phyloP scores from a whole-genome alignment of 2,888 invertebrate genomes.

The Plebejus anna region DNA sequence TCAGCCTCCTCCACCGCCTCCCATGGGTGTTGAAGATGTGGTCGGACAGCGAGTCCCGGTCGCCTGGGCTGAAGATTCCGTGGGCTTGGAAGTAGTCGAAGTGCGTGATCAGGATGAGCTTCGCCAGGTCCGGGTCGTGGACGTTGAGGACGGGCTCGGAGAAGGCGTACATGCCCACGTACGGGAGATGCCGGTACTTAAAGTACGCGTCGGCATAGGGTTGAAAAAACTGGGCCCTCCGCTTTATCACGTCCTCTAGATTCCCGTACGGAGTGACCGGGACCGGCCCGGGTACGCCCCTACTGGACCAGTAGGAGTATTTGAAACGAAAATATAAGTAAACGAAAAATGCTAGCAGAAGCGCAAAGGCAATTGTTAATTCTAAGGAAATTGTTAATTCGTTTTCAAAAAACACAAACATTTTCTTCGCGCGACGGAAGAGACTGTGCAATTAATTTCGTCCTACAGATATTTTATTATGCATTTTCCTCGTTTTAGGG shows the following conservation, averaged over 20 bases:
- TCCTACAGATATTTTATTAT: neutral
- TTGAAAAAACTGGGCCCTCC: constrained; percentile 80
- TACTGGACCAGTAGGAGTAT: constrained; percentile 80
- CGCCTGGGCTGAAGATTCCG: constrained; percentile 81
- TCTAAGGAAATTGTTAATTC: too few species aligned
- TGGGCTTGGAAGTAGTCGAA: constrained; percentile 83
- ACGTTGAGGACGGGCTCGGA: constrained; percentile 81
- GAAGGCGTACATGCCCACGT: constrained; percentile 82
- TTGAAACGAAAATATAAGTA: constrained; percentile 47
- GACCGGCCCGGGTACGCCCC: constrained; percentile 76
- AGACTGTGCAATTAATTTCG: neutral
- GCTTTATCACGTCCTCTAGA: constrained; percentile 73
- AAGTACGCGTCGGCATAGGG: constrained; percentile 80
- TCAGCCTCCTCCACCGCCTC: constrained; percentile 81
- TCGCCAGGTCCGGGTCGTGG: constrained; percentile 81
- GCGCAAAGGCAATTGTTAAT: neutral
- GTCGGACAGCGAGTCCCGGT: constrained; percentile 80
- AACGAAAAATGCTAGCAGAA: neutral
- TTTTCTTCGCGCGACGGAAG: neutral
- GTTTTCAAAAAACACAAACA: constrained; percentile 18
- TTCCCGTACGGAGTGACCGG: constrained; percentile 83
- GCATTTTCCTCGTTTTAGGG: constrained; percentile 9
- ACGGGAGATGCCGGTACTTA: constrained; percentile 69
- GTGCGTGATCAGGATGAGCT: constrained; percentile 80
- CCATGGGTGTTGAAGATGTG: constrained; percentile 81